phyloP scores from a whole-genome alignment of 2,888 invertebrate species.

The Mayetiola destructor region DNA sequence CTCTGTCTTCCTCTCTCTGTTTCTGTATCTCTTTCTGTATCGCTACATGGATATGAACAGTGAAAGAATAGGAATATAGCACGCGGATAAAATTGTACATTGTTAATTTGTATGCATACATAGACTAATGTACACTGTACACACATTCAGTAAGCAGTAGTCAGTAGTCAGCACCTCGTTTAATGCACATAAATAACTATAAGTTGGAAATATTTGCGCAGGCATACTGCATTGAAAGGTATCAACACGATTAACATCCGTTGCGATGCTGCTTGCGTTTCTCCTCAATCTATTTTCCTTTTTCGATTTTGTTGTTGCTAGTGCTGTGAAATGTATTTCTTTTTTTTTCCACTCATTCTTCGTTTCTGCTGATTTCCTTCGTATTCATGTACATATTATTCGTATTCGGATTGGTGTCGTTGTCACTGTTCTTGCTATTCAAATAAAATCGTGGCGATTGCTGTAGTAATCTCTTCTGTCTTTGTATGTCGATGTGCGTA shows the following conservation, averaged over 20 bases:
- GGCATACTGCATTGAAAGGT: constrained; percentile 11
- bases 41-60: too few species aligned
- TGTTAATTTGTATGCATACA: too few species aligned
- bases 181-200: too few species aligned
- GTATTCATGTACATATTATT: neutral
- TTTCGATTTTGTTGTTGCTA: neutral
- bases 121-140: too few species aligned
- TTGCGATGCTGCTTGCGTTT: constrained; percentile 5
- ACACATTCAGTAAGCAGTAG: too few species aligned
- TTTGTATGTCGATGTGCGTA: neutral
- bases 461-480: constrained; percentile 12
- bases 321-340: too few species aligned
- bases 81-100: too few species aligned
- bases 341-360: neutral
- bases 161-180: too few species aligned
- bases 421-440: neutral
- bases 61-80: too few species aligned
- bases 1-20: too few species aligned
- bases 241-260: constrained; percentile 2
- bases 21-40: too few species aligned
- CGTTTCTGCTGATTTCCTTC: neutral
- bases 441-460: too few species aligned
- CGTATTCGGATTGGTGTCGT: neutral
- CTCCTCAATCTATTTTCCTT: neutral
- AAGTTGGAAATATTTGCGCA: constrained; percentile 9